phyloP scores from a whole-genome alignment of 2,797 vertebrate genomes.

The Acanthurus tractus region DNA sequence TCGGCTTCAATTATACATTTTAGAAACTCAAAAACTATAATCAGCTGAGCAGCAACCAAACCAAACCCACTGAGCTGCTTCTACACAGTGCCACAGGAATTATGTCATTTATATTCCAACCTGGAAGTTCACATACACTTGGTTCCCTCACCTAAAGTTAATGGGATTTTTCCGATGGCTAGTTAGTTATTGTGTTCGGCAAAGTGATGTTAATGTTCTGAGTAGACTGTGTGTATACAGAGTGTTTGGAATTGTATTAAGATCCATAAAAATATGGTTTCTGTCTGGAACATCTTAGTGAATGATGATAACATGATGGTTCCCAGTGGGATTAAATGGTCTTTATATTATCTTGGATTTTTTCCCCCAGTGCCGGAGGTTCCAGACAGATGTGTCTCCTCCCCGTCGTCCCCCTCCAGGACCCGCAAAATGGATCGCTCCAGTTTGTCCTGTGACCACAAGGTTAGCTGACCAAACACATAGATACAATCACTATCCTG shows the following conservation, averaged over 20 bases:
- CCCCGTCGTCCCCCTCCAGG: slow-evolving; percentile 81
- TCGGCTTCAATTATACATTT: background rate
- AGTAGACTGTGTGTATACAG: background rate
- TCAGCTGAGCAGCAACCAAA: no score
- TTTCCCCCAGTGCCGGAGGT: slow-evolving; percentile 68
- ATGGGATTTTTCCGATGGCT: no score
- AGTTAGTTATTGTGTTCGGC: no score
- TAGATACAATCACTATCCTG: slow-evolving; percentile 1
- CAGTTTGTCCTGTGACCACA: slow-evolving; percentile 81
- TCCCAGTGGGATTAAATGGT: background rate
- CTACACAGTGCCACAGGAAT: no score
- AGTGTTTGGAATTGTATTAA: background rate
- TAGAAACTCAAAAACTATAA: background rate
- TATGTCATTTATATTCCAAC: no score
- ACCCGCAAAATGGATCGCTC: slow-evolving; percentile 79
- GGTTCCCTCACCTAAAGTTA: no score
- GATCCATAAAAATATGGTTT: background rate
- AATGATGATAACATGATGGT: background rate
- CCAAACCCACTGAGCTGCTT: no score
- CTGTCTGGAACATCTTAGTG: background rate
- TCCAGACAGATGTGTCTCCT: slow-evolving; percentile 78
- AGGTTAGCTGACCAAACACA: slow-evolving; percentile 62
- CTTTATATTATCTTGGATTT: background rate
- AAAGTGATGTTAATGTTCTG: no score
- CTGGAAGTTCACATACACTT: no score